A percentile compares a stretch with the other conserved stretches of the same genome.
Evolutionary conservation across 2,888 invertebrate species (phyloP).

Genomic region (Rapana venosa): DNA sequence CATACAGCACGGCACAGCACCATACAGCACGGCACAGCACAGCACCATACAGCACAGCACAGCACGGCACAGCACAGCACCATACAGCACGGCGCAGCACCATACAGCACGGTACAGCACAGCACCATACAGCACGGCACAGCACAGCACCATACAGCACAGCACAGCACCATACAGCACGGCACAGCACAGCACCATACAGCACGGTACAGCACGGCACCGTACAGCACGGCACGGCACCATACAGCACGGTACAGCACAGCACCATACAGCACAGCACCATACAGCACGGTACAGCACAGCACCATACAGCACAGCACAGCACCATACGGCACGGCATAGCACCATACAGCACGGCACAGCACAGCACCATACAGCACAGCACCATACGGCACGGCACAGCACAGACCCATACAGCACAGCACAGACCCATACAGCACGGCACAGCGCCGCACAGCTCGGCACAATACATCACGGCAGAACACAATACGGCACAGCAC

Average conservation of each 20-base stretch:
- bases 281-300: background rate
- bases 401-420: background rate
- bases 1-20: background rate
- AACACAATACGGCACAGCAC: background rate
- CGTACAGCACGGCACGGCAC: background rate
- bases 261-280: background rate
- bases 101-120: background rate
- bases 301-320: no score
- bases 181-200: background rate
- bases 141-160: background rate
- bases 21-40: background rate
- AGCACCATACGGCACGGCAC: background rate
- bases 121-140: background rate
- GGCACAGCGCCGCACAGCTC: background rate
- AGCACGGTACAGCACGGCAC: background rate
- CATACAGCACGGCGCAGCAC: background rate
- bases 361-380: background rate
- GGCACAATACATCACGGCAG: background rate
- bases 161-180: background rate
- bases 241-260: background rate
- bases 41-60: background rate
- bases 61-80: background rate
- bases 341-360: background rate
- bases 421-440: no score
- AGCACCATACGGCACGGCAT: no score